A percentile compares a stretch with the other conserved stretches of the same genome.
Conservation (phyloP, 2,113 vertebrate genomes). For the Lonchura striata region DNA sequence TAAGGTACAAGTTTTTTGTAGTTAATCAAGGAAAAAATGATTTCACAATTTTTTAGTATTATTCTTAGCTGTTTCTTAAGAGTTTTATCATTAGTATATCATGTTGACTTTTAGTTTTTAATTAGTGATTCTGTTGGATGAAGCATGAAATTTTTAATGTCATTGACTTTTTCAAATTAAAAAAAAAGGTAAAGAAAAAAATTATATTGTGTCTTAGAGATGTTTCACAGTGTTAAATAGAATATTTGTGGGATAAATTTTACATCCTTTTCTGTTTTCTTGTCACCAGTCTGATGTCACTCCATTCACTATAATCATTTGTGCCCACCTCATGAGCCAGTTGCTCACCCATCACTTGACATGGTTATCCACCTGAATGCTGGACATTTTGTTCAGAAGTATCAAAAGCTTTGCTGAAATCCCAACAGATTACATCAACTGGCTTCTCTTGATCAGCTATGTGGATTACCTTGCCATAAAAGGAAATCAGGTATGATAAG, state of each 20-base stretch:
- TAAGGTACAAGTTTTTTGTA: neutral
- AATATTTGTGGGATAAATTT: neutral
- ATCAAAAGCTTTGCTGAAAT: neutral
- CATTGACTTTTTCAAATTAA: neutral
- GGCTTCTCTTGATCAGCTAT: neutral
- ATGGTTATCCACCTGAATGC: neutral
- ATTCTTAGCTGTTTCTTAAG: neutral
- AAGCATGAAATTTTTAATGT: neutral
- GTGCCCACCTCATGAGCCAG: neutral
- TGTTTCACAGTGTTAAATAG: neutral
- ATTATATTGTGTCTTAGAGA: neutral
- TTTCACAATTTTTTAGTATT: neutral
- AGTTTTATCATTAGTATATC: neutral
- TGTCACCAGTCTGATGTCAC: neutral
- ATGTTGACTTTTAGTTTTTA: neutral
- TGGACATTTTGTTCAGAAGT: neutral
- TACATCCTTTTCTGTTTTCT: accelerated
- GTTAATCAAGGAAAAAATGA: neutral
- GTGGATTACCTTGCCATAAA: neutral
- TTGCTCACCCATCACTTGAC: neutral
- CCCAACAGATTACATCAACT: neutral
- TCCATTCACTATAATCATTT: accelerated
- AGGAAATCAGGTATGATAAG: no score
- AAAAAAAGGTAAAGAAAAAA: accelerated
- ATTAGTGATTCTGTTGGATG: neutral